Base-by-base conservation (phyloP, 1,140 invertebrate species). In the Bradysia coprophila region DNA sequence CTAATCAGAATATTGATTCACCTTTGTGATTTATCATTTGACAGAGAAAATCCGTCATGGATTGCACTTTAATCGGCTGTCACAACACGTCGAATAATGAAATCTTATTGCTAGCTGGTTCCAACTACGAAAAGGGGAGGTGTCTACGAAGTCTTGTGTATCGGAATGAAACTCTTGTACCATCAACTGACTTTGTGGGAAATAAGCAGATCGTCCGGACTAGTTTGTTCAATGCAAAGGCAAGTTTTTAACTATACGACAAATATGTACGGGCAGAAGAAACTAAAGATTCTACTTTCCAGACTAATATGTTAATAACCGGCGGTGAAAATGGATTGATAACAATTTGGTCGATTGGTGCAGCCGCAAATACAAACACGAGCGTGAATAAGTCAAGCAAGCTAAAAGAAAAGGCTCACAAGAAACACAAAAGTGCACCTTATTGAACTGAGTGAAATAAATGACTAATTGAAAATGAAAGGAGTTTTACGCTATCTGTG, bases 181-280 rank as follows among this genome's bases (percentile, higher is more conserved):
- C 71, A 0, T 49, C 53, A 41, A 65, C 70, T 4, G 64, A 69
- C 50, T 72, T 76, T 46, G 41, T 49, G 6, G 63, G 59, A 13
- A 82, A 81, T 54, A 73, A 70, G 43, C 78, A 82, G 58, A 62
- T 74, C 23, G 69, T 81, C 4, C 64, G 77, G 10, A 68, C 73
- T 37, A 76, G 74, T 52, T 68, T 70, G 52, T 67, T 70, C 41
- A 65, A 78, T 54, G 46, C 62, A 42, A 67, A 74, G 49, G 75
- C 48, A 42, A 46, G 37, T 46, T 45, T 22, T 6, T 24, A 13
- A 16, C 6, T 2, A 18, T 20, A 37, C 24, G 21, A 23, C 24
- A 8, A 19, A 43, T 20, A 10, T 13, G 18, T 39, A 22, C 39
- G 10, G 10, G 6, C 18, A 20, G 18, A 43, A 40, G 20, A 32